Evolutionary conservation across 2,113 vertebrate genomes (phyloP), one percentile per base, ranked within the genome.

Genomic region (Macrotus californicus): DNA sequence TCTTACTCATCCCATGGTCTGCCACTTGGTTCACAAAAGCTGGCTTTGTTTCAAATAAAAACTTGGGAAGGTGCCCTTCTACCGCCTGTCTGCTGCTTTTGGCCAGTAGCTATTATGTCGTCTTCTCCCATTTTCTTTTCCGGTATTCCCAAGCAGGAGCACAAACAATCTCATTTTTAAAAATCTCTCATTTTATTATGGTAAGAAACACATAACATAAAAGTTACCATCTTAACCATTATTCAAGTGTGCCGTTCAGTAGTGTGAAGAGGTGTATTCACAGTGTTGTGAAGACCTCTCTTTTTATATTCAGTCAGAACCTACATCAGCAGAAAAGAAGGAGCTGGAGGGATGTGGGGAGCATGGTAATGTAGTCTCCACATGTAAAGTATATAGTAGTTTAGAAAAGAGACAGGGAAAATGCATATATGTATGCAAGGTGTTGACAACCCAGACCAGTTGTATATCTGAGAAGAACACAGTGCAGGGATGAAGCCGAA

Each of bases 21-120:
- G 21, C 12, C 26, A 8, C 7, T 54, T 50, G 22, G n/a, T 52
- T 95, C 21, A 80, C 16, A 87, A 87, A 90, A 76, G 29, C 34
- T 22, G 52, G 46, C 15, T 96, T 31, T 48, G 61, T 79, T 92
- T 95, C 36, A 88, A 24, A 59, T 69, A 72, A 90, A 73, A 66
- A 29, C 9, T 15, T 94, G 31, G 10, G 36, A 29, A 90, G 22
- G 34, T 87, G 22, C 19, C 2, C 26, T 19, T 56, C 41, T 13
- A 39, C 7, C 24, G 50, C 34, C 52, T 94, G 16, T 12, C n/a
- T 87, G 41, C 18, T 85, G 36, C 69, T 77, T 80, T 93, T 24
- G 16, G 3, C 31, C 15, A 16, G 41, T 39, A 75, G 16, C 19
- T n/a, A 14, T 56, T 52, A 69, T 9, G 5, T 56, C 66, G 21